Percentiles rank a stretch among this genome's conserved stretches.
phyloP scores from a whole-genome alignment of 2,797 vertebrate genomes.

The Bovichtus variegatus region DNA sequence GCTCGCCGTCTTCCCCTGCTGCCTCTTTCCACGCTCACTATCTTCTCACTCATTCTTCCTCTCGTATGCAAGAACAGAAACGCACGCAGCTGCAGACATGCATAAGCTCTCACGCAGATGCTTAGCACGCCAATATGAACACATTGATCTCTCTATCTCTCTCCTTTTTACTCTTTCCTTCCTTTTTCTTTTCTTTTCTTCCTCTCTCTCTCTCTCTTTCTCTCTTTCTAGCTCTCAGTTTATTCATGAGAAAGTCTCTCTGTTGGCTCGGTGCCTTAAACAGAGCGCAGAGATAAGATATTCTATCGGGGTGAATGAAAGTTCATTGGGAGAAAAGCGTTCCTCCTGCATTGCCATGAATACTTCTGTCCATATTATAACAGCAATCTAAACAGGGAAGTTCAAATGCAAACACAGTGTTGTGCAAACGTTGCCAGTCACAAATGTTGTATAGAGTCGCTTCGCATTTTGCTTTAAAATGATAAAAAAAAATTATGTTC shows the following conservation, averaged over 20 bases:
- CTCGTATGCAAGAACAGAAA: constrained; percentile 56
- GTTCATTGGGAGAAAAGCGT: constrained; percentile 68
- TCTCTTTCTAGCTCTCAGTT: constrained; percentile 43
- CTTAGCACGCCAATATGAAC: constrained; percentile 55
- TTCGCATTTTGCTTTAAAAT: constrained; percentile 36
- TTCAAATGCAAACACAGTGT: constrained; percentile 56
- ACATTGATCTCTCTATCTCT: constrained; percentile 56
- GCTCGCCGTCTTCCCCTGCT: constrained; percentile 57
- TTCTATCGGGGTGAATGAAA: constrained; percentile 73
- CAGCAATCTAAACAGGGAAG: constrained; percentile 49
- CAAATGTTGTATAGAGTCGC: background rate
- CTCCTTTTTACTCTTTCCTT: constrained; percentile 28
- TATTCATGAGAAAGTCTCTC: constrained; percentile 76
- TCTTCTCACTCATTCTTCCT: constrained; percentile 57
- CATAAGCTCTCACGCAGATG: constrained; percentile 59
- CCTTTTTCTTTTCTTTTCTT: constrained; percentile 24
- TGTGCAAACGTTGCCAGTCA: constrained; percentile 32
- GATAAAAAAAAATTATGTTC: background rate
- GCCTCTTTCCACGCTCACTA: constrained; percentile 55
- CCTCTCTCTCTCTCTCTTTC: constrained; percentile 41
- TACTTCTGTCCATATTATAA: constrained; percentile 55
- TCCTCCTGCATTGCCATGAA: constrained; percentile 51
- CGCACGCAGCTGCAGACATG: constrained; percentile 57
- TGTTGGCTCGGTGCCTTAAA: constrained; percentile 72
- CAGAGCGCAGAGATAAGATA: constrained; percentile 76